Base-by-base conservation (phyloP, 2,113 vertebrate species). In the Parotia lawesii region DNA sequence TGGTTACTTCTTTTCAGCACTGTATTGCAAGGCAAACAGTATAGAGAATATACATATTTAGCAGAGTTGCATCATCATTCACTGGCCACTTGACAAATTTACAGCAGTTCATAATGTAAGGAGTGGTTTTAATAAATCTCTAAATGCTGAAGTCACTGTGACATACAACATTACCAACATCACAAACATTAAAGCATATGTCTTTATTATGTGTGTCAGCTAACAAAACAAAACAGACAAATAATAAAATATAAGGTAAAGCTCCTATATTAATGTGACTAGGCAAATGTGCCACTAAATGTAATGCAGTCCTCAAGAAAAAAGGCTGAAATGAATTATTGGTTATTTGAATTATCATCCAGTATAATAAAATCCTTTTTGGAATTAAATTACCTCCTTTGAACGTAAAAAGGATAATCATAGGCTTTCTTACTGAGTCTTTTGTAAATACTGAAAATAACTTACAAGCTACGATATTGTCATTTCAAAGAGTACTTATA, bases 361-460 rank as follows among this genome's bases (percentile, higher is more conserved):
- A 71, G 51, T 75, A 88, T 89, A 95, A 96, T 90, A 95, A 96
- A 90, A 94, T 48, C 85, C 75, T 92, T 92, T 76, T 15, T 72
- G 91, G 74, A 96, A 96, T 96, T 94, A 94, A 95, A 95, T 97
- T 92, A 83, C 57, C 80, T 96, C 76, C 73, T 89, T 91, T 69
- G 54, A 95, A 95, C 35, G 67, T 87, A 91, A 83, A 93, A 90
- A 88, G 61, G 78, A 96, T 96, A 97, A 97, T 97, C 92, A 85
- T 65, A 96, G 94, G 89, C 86, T 97, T 96, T 96, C 89, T 93
- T 96, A 96, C 90, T 69, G 78, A 88, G 58, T 87, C 82, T 97
- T 96, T 82, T 79, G 83, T 94, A 98, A 97, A 97, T 90, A 96
- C 87, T 92, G 79, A 79, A 94, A 86, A 96, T 80, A 93, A 72